phyloP scores from a whole-genome alignment of 2,888 invertebrate genomes.

The Drosophila suboccidentalis region DNA sequence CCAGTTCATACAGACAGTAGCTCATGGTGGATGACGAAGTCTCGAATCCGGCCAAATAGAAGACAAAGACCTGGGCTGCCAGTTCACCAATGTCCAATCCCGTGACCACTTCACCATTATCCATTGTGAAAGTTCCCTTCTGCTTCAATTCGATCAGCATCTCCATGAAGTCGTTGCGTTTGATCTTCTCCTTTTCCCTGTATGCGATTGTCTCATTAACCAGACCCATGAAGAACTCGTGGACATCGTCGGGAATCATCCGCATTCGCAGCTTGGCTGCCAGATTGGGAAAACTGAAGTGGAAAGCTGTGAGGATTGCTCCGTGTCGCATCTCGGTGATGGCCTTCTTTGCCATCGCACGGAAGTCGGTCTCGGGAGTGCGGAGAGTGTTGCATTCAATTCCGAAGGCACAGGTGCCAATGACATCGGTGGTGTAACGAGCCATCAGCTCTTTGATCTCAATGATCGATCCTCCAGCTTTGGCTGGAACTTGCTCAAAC shows the following conservation, averaged over 20 bases:
- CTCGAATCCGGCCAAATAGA: constrained; percentile 87
- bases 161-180: constrained; percentile 86
- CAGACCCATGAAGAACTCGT: constrained; percentile 79
- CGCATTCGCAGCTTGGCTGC: constrained; percentile 68
- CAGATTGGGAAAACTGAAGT: constrained; percentile 63
- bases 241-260: constrained; percentile 65
- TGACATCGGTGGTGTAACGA: constrained; percentile 86
- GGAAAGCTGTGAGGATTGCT: constrained; percentile 44
- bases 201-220: constrained; percentile 84
- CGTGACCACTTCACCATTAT: constrained; percentile 68
- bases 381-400: constrained; percentile 85
- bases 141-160: constrained; percentile 85
- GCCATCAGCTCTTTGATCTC: constrained; percentile 85
- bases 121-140: constrained; percentile 57
- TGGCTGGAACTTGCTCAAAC: constrained; percentile 41
- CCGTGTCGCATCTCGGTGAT: constrained; percentile 51
- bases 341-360: constrained; percentile 56
- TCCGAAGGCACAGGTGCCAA: constrained; percentile 86
- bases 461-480: constrained; percentile 52
- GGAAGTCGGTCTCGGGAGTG: constrained; percentile 82
- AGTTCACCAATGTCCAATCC: constrained; percentile 84
- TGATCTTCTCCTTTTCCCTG: constrained; percentile 81
- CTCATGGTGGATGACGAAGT: constrained; percentile 86
- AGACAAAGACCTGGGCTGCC: constrained; percentile 87
- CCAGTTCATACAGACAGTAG: constrained; percentile 86